These are phyloP conservation scores for Laticauda colubrina DNA, from an alignment of 2,113 vertebrate species.

Conservation along the genomic window DNA sequence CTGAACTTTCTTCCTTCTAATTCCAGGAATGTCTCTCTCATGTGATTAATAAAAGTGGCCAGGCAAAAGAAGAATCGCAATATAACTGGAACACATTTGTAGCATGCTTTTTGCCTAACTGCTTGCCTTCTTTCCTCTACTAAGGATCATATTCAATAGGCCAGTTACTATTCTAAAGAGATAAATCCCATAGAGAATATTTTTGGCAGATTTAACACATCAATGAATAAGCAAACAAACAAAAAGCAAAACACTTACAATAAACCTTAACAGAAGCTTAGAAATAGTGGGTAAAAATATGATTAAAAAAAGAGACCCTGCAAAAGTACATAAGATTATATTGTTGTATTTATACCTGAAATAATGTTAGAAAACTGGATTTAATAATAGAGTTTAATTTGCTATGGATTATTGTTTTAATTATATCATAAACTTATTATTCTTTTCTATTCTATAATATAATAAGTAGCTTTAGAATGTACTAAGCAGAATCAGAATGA, in stretches of 20 bases:
- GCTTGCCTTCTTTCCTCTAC: background rate
- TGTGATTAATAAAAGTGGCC: background rate
- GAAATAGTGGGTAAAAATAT: too few species aligned
- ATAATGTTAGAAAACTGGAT: too few species aligned
- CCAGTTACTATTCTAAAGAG: background rate
- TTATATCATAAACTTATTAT: too few species aligned
- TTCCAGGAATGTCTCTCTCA: background rate
- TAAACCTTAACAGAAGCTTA: background rate
- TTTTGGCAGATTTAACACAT: background rate
- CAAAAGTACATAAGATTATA: too few species aligned
- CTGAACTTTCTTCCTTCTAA: background rate
- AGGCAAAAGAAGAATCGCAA: background rate
- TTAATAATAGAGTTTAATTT: too few species aligned
- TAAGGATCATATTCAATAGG: background rate
- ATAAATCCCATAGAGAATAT: background rate
- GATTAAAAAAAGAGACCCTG: too few species aligned
- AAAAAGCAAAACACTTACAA: background rate
- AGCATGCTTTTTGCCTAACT: background rate
- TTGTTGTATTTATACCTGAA: too few species aligned
- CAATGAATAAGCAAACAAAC: background rate
- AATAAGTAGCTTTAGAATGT: too few species aligned
- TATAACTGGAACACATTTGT: background rate
- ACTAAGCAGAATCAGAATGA: too few species aligned
- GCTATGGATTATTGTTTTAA: too few species aligned
- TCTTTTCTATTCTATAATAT: too few species aligned